These are phyloP conservation scores for Ceratina japonica DNA, from an alignment of 1,140 invertebrate species.

Conservation along the genomic window DNA sequence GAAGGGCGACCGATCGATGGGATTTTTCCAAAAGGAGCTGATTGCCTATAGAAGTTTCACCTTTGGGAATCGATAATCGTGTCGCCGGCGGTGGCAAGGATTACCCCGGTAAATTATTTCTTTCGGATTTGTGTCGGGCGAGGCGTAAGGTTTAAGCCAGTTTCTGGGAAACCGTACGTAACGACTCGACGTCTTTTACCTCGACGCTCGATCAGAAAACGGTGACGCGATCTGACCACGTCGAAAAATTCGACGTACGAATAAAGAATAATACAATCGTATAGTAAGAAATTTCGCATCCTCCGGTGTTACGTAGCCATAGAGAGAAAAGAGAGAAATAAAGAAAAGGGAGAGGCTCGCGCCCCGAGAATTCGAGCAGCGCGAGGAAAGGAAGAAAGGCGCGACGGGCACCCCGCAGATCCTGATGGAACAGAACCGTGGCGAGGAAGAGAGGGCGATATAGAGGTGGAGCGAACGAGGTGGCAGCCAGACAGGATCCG, in stretches of 20 bases:
- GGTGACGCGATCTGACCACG: too few relatives aligned
- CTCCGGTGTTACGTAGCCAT: background rate
- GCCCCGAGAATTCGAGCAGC: slow-evolving; percentile 24
- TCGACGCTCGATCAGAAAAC: too few relatives aligned
- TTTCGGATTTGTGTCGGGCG: too few relatives aligned
- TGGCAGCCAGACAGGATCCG: slow-evolving; percentile 62
- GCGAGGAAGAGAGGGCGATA: slow-evolving; percentile 3
- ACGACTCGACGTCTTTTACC: too few relatives aligned
- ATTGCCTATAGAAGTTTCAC: background rate
- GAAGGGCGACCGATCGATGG: background rate
- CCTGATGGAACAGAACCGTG: slow-evolving; percentile 43
- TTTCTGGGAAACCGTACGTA: too few relatives aligned
- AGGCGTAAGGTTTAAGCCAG: too few relatives aligned
- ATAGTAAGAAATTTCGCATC: background rate
- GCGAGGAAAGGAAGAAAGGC: slow-evolving; percentile 20
- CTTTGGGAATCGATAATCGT: too few relatives aligned
- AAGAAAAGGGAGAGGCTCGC: background rate
- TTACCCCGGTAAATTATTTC: background rate
- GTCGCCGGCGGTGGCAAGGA: background rate
- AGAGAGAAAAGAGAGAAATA: background rate
- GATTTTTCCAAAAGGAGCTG: background rate
- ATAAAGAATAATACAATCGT: background rate
- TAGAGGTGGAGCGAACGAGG: slow-evolving; percentile 39
- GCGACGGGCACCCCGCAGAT: slow-evolving; percentile 50
- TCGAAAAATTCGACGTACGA: background rate